Conservation (phyloP, 2,113 vertebrate genomes). For the Apus apus region DNA sequence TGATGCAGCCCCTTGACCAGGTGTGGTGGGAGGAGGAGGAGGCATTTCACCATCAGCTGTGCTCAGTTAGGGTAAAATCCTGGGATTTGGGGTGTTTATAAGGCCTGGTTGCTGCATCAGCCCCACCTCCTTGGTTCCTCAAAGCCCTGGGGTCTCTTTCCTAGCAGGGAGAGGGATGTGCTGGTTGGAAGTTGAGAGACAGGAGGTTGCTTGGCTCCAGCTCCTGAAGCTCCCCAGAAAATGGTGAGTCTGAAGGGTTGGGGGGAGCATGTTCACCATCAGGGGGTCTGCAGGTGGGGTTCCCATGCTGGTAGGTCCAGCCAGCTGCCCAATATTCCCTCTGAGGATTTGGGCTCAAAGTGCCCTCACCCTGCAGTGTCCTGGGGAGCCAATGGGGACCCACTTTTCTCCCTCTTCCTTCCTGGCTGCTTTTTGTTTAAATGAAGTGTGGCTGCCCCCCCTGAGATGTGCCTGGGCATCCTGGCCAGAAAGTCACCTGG, state of each 20-base stretch:
- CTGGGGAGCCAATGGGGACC: fast-evolving
- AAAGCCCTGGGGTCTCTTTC: fast-evolving
- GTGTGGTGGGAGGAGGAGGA: not conserved
- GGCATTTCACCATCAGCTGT: not conserved
- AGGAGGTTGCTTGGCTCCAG: not conserved
- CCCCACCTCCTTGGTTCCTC: not conserved
- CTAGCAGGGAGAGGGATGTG: not conserved
- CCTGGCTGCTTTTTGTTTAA: not conserved
- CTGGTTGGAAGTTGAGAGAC: fast-evolving
- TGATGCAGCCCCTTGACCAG: fast-evolving
- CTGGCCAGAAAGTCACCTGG: not conserved
- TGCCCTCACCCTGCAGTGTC: fast-evolving
- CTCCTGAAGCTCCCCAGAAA: not conserved
- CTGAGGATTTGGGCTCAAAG: not conserved
- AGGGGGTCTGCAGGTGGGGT: not conserved
- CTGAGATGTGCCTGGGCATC: not conserved
- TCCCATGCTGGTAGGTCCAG: not conserved
- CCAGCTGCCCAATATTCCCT: not conserved
- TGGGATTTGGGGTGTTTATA: not conserved
- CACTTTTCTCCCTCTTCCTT: not conserved
- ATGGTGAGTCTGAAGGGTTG: fast-evolving
- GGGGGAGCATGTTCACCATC: fast-evolving
- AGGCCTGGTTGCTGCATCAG: not conserved
- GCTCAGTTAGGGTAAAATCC: not conserved
- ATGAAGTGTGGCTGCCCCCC: fast-evolving